Evolutionary conservation across 2,888 invertebrate species (phyloP), one percentile per base, ranked within the genome.

Genomic region (Drosophila stalkeri): DNA sequence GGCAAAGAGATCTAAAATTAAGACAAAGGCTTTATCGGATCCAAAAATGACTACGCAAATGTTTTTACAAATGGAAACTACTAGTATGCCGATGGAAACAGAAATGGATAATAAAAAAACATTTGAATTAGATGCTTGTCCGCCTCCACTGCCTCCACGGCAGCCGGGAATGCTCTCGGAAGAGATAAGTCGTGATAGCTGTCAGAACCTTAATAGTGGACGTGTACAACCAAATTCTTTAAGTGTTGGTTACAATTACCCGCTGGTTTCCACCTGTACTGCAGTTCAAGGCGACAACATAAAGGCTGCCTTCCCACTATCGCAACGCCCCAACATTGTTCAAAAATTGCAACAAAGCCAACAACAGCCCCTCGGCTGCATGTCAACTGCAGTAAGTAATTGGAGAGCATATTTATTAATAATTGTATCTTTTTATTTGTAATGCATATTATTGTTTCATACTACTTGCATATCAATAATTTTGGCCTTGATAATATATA

Each of bases 81-180:
- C 77, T 9, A 75, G 77, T 47, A 89, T 75, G 9, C 86, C 88
- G 70, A 83, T 47, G 51, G 67, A 70, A 14, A 39, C 67, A 27
- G 64, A 54, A 39, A 64, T 64, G 0, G 56, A 77, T 11, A 59
- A 62, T 44, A 51, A 41, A 12, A 70, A 64, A 27, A 57, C 33
- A 0, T 41, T 85, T 6, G 89, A 81, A 51, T 66, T 75, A 12
- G 85, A 86, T 27, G 81, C 82, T 80, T 81, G 92, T 81, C 94
- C 94, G 65, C 95, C 95, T 79, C 95, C 95, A 35, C 92, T 95
- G 84, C 95, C 95, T 65, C 95, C 95, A 27, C 93, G 95, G 81
- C 94, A 94, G 86, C 93, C 94, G 14, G 94, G 94, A 61, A 92
- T 93, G 92, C 81, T 93, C 90, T 90, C 92, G 49, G 93, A 93